Conservation (phyloP, 2,888 invertebrate genomes). For the Hydroisotoma schaefferi region DNA sequence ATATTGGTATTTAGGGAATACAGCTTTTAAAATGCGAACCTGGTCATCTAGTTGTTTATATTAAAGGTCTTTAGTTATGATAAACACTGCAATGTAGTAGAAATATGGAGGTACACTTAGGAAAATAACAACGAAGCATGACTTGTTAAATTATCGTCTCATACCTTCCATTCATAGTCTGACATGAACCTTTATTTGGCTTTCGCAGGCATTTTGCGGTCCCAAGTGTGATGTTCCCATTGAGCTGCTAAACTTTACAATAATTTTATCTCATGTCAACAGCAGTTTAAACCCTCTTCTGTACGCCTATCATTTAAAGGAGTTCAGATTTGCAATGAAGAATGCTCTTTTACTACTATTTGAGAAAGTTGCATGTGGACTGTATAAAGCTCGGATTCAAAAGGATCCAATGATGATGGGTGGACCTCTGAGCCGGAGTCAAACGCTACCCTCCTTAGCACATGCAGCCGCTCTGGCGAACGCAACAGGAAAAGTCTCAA, state of each 20-base stretch:
- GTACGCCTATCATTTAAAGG: constrained; percentile 87
- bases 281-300: constrained; percentile 84
- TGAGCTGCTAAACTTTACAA: constrained; percentile 71
- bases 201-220: constrained; percentile 63
- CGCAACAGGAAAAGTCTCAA: constrained; percentile 40
- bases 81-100: no score
- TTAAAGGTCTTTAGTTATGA: no score
- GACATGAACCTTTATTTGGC: neutral
- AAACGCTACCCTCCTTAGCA: constrained; percentile 46
- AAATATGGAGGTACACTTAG: neutral
- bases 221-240: constrained; percentile 66
- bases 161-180: no score
- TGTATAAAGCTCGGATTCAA: constrained; percentile 28
- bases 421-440: constrained; percentile 44
- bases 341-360: constrained; percentile 58
- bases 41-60: no score
- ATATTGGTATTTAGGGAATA: no score
- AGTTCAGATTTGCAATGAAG: constrained; percentile 76
- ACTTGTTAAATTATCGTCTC: no score
- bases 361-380: constrained; percentile 42
- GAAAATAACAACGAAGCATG: neutral
- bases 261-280: constrained; percentile 88
- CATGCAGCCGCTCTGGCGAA: constrained; percentile 28
- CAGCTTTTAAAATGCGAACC: neutral
- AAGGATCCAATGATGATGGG: constrained; percentile 36